phyloP scores from a whole-genome alignment of 1,140 invertebrate genomes.

The Megalonaias nervosa region DNA sequence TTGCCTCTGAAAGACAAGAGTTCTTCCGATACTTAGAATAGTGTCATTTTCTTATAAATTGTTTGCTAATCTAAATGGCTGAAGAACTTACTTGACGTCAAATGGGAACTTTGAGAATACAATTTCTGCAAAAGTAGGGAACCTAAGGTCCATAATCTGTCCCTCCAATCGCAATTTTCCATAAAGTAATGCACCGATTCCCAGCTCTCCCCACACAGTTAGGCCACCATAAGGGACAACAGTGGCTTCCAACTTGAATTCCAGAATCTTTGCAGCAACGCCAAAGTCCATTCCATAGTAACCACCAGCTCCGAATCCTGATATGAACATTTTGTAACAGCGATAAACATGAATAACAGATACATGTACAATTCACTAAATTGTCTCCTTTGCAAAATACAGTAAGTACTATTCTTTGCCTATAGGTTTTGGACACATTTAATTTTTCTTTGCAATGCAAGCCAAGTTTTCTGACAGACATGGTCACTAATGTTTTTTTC shows the following conservation, averaged over 20 bases:
- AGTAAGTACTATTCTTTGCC: neutral
- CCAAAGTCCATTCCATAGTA: constrained; percentile 49
- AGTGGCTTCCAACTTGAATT: constrained; percentile 29
- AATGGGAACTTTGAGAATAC: constrained; percentile 53
- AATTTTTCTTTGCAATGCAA: neutral
- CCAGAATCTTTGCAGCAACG: constrained; percentile 44
- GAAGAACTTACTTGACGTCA: constrained; percentile 46
- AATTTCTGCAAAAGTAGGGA: constrained; percentile 51
- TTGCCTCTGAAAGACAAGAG: too few species aligned
- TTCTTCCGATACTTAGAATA: too few species aligned
- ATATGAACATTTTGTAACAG: constrained; percentile 1
- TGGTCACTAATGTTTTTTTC: neutral
- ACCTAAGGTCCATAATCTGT: constrained; percentile 41
- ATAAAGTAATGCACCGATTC: constrained; percentile 40
- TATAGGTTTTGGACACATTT: neutral
- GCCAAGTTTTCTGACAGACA: neutral
- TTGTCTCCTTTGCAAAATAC: neutral
- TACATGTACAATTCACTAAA: neutral
- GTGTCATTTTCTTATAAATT: too few species aligned
- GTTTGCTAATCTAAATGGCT: too few species aligned
- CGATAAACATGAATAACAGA: neutral
- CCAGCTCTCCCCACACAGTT: constrained; percentile 33
- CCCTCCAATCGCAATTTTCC: constrained; percentile 47
- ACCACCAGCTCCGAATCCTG: constrained; percentile 49
- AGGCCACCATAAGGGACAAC: constrained; percentile 40